phyloP scores from a whole-genome alignment of 1,140 invertebrate species.

The Brachionus plicatilis region DNA sequence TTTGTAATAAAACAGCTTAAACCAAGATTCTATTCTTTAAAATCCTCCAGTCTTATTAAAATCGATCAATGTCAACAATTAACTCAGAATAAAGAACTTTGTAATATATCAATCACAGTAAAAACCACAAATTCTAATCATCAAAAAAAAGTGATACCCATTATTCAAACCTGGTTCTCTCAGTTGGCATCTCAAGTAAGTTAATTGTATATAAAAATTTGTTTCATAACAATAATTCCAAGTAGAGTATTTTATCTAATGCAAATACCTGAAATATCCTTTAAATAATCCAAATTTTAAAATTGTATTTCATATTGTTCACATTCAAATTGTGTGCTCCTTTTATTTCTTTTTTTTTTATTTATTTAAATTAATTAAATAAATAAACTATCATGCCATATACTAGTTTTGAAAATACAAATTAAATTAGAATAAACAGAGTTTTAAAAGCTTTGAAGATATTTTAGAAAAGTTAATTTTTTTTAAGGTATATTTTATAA shows the following conservation, averaged over 20 bases:
- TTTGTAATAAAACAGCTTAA: background rate
- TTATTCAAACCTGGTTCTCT: slow-evolving; percentile 24
- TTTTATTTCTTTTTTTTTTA: too few relatives aligned
- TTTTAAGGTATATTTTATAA: slow-evolving; percentile 13
- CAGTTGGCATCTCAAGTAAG: background rate
- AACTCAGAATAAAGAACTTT: background rate
- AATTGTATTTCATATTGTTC: background rate
- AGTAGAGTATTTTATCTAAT: background rate
- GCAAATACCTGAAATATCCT: too few relatives aligned
- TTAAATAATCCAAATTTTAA: background rate
- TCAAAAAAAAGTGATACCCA: background rate
- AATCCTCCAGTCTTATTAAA: background rate
- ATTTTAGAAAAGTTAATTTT: too few relatives aligned
- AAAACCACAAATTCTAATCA: slow-evolving; percentile 26
- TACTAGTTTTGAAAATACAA: too few relatives aligned
- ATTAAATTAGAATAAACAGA: too few relatives aligned
- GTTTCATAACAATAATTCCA: too few relatives aligned
- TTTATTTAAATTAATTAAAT: too few relatives aligned
- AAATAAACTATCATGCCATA: too few relatives aligned
- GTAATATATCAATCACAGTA: slow-evolving; percentile 12
- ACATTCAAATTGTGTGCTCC: too few relatives aligned
- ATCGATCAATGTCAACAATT: background rate
- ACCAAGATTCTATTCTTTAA: background rate
- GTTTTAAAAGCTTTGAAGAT: too few relatives aligned
- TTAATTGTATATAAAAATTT: too few relatives aligned